These are phyloP conservation scores for Protonibea diacanthus DNA, from an alignment of 2,797 vertebrate species.

Conservation along the genomic window DNA sequence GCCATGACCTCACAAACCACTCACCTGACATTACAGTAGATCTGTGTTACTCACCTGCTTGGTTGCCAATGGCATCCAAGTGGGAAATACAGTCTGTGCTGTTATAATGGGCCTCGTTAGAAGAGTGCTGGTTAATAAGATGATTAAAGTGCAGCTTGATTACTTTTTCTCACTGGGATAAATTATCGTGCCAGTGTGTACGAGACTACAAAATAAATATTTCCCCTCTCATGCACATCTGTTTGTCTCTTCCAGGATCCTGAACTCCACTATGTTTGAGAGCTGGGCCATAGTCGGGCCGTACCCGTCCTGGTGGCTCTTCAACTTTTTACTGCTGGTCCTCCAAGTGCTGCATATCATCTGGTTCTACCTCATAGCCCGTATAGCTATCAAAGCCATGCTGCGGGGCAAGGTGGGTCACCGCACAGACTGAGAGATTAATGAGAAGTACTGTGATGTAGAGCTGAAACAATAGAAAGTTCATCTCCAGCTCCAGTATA, in stretches of 20 bases:
- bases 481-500: not conserved
- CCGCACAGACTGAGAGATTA: not conserved
- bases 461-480: not conserved
- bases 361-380: conserved; percentile 96
- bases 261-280: conserved; percentile 96
- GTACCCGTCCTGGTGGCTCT: conserved; percentile 97
- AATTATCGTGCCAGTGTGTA: not conserved
- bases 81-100: not conserved
- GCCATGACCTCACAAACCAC: conserved; percentile 39
- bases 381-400: conserved; percentile 93
- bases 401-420: conserved; percentile 93
- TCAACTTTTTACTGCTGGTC: conserved; percentile 91
- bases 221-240: not conserved
- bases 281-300: conserved; percentile 96
- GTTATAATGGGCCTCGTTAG: conserved; percentile 20
- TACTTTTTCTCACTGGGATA: not conserved
- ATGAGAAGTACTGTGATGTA: not conserved
- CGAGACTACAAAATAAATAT: not conserved
- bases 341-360: conserved; percentile 93
- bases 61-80: not conserved
- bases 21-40: conserved; percentile 34
- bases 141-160: not conserved
- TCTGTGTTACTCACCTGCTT: conserved; percentile 6
- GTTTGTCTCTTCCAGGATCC: conserved; percentile 85
- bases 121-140: conserved; percentile 2